Evolutionary conservation across 2,888 invertebrate genomes (phyloP).

Genomic region (Mayetiola destructor): DNA sequence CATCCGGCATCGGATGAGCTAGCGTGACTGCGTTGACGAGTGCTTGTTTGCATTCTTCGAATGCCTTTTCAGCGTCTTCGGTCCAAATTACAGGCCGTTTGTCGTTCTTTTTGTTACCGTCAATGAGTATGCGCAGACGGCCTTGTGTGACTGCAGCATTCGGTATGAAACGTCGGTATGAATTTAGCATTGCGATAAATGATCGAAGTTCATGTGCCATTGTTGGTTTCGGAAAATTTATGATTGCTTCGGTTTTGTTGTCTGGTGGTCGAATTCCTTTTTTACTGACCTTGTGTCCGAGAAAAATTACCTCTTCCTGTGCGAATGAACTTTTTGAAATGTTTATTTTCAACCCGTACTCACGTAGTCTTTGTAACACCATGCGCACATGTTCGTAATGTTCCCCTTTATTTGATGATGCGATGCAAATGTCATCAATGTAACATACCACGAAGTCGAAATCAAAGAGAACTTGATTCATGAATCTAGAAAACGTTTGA

Average conservation of each 20-base stretch:
- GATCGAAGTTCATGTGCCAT: conserved; percentile 17
- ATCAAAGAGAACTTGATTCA: conserved; percentile 23
- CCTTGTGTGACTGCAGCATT: conserved; percentile 18
- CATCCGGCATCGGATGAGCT: conserved; percentile 20
- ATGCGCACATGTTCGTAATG: conserved; percentile 17
- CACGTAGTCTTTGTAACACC: conserved; percentile 20
- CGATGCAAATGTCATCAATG: conserved; percentile 24
- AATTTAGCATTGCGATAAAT: conserved; percentile 16
- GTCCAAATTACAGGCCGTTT: conserved; percentile 17
- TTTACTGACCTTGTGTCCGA: conserved; percentile 16
- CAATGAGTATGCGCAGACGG: conserved; percentile 16
- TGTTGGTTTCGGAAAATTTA: conserved; percentile 16
- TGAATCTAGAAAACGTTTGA: conserved; percentile 28
- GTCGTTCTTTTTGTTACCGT: conserved; percentile 18
- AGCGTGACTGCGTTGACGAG: conserved; percentile 15
- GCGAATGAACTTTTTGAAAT: conserved; percentile 20
- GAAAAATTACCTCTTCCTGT: conserved; percentile 12
- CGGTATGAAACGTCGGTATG: conserved; percentile 17
- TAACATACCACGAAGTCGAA: conserved; percentile 23
- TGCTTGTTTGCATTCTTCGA: conserved; percentile 17
- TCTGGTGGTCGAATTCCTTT: conserved; percentile 15
- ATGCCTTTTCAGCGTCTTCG: conserved; percentile 17
- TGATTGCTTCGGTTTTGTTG: conserved; percentile 14
- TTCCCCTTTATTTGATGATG: conserved; percentile 16
- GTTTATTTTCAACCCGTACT: conserved; percentile 22